A percentile compares a stretch with the other conserved stretches of the same genome.
phyloP scores from a whole-genome alignment of 2,797 vertebrate genomes.

The Premnoplex brunnescens region DNA sequence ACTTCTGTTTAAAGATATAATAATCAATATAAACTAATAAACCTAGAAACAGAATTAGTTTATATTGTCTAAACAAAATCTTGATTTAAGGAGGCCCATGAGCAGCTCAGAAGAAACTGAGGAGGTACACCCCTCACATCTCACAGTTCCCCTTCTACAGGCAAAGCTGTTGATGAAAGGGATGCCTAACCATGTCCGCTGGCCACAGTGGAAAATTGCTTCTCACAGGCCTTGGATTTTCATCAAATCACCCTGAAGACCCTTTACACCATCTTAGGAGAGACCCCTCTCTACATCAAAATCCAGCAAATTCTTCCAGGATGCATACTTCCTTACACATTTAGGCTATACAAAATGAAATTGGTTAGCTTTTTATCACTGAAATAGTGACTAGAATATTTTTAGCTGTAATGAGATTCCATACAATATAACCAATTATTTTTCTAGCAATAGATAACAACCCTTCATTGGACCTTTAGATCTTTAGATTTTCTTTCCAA shows the following conservation, averaged over 20 bases:
- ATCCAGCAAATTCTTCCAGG: not conserved
- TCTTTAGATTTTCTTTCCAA: not conserved
- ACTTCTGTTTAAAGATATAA: not conserved
- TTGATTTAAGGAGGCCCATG: not conserved
- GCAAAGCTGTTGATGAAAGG: not conserved
- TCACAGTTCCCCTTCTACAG: not conserved
- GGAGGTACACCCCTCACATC: not conserved
- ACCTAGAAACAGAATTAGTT: not conserved
- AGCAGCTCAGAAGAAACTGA: not conserved
- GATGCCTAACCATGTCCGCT: not conserved
- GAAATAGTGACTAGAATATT: not conserved
- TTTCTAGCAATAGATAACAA: not conserved
- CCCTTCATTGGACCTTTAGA: not conserved
- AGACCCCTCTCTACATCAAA: not conserved
- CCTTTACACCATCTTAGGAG: not conserved
- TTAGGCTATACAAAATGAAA: not conserved
- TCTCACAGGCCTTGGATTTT: not conserved
- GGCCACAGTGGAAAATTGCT: not conserved
- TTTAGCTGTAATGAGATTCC: not conserved
- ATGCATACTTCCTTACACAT: not conserved
- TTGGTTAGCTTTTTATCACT: not conserved
- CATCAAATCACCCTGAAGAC: not conserved
- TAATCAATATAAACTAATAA: not conserved
- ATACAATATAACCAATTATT: not conserved
- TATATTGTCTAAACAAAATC: not conserved